A percentile compares a stretch with the other conserved stretches of the same genome.
phyloP scores from a whole-genome alignment of 2,113 vertebrate species.

The Thamnophis sirtalis region DNA sequence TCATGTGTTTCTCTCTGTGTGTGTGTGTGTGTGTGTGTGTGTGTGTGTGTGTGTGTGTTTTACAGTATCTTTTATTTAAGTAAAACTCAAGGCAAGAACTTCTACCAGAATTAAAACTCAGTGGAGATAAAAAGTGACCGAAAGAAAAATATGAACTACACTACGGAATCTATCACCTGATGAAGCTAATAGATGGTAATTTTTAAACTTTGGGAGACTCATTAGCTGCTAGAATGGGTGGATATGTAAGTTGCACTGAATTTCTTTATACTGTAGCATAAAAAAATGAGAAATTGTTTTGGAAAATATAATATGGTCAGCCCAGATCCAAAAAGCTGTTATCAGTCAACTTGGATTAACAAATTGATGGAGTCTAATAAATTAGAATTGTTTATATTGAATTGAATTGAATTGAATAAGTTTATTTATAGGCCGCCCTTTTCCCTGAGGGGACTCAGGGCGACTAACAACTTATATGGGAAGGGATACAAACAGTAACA shows the following conservation, averaged over 20 bases:
- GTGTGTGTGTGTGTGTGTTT: neutral
- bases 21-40: too few relatives aligned
- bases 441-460: too few relatives aligned
- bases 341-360: slow-evolving; percentile 55
- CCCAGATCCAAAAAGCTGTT: slow-evolving; percentile 13
- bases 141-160: neutral
- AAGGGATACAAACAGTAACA: too few relatives aligned
- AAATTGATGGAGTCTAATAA: slow-evolving; percentile 49
- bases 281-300: slow-evolving; percentile 38
- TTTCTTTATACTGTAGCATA: slow-evolving; percentile 13
- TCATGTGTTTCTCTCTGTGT: too few relatives aligned
- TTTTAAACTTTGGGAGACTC: neutral
- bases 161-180: neutral
- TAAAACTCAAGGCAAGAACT: neutral
- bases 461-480: too few relatives aligned
- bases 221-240: neutral
- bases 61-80: neutral
- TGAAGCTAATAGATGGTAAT: neutral
- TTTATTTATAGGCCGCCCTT: too few relatives aligned
- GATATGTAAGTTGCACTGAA: fast-evolving
- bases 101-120: neutral
- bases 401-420: too few relatives aligned
- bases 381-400: slow-evolving; percentile 36
- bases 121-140: neutral
- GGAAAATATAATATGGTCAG: slow-evolving; percentile 23